A percentile compares a stretch with the other conserved stretches of the same genome.
phyloP scores from a whole-genome alignment of 2,797 vertebrate genomes.

The Cyclopterus lumpus region DNA sequence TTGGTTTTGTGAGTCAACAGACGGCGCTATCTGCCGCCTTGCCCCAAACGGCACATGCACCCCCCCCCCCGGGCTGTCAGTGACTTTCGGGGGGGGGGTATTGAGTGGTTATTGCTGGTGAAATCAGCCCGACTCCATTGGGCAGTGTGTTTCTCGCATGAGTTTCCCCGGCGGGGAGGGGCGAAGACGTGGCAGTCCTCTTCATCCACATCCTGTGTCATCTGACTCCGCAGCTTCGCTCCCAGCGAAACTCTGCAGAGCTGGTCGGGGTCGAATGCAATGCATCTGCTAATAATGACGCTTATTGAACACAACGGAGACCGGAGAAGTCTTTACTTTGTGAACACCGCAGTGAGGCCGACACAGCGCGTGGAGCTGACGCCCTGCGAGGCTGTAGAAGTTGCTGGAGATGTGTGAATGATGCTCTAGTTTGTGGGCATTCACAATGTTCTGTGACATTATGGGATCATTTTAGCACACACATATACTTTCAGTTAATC shows the following conservation, averaged over 20 bases:
- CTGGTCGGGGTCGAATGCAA: background rate
- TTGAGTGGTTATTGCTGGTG: conserved; percentile 37
- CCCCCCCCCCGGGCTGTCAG: background rate
- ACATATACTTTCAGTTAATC: background rate
- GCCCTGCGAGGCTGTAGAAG: no score
- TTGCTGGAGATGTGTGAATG: background rate
- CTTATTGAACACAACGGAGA: background rate
- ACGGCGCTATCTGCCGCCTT: background rate
- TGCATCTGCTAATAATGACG: background rate
- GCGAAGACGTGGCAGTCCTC: conserved; percentile 85
- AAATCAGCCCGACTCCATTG: conserved; percentile 48
- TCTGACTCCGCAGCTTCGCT: conserved; percentile 34
- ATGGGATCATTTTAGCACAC: background rate
- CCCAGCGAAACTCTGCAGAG: background rate
- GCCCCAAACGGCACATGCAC: background rate
- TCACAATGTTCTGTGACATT: background rate
- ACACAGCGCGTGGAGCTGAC: no score
- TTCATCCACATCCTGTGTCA: conserved; percentile 55
- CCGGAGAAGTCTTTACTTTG: background rate
- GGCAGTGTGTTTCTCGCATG: conserved; percentile 4
- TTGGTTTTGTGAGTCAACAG: background rate
- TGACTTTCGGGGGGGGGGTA: conserved; percentile 9
- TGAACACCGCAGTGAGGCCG: background rate
- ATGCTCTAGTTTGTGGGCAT: background rate
- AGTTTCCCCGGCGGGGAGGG: conserved; percentile 70